A percentile compares a stretch with the other conserved stretches of the same genome.
phyloP scores from a whole-genome alignment of 2,888 invertebrate genomes.

The Molorchus minor region DNA sequence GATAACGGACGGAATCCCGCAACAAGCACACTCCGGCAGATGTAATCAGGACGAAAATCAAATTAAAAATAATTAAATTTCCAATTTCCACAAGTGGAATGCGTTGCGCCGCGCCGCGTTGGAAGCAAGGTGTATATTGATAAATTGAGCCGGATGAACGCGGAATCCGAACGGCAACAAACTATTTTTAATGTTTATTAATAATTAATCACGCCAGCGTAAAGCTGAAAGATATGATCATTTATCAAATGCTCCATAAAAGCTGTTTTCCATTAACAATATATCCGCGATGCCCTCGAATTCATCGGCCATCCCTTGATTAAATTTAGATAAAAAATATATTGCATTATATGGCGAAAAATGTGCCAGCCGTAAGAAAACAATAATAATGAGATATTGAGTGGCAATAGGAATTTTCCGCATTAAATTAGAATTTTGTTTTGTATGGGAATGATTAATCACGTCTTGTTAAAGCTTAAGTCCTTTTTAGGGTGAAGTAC shows the following conservation, averaged over 20 bases:
- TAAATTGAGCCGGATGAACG: slow-evolving; percentile 13
- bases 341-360: slow-evolving; percentile 26
- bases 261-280: slow-evolving; percentile 54
- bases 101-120: slow-evolving; percentile 25
- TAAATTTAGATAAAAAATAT: slow-evolving; percentile 41
- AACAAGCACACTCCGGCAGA: too few relatives aligned
- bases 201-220: slow-evolving; percentile 54
- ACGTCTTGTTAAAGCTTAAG: background rate
- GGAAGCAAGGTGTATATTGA: slow-evolving; percentile 27
- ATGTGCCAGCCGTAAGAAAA: slow-evolving; percentile 30
- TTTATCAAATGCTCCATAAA: slow-evolving; percentile 56
- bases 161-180: slow-evolving; percentile 39
- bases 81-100: slow-evolving; percentile 26
- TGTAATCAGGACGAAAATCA: too few relatives aligned
- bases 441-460: slow-evolving; percentile 16
- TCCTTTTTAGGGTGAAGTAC: background rate
- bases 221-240: slow-evolving; percentile 54
- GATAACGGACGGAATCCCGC: too few relatives aligned
- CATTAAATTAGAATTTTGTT: slow-evolving; percentile 25
- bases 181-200: slow-evolving; percentile 56
- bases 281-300: slow-evolving; percentile 32
- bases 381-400: slow-evolving; percentile 40
- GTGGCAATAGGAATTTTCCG: slow-evolving; percentile 34
- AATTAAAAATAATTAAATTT: slow-evolving; percentile 37
- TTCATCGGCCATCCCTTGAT: slow-evolving; percentile 41